These are phyloP conservation scores for Calameuta pallipes DNA, from an alignment of 2,888 invertebrate genomes.

Conservation along the genomic window DNA sequence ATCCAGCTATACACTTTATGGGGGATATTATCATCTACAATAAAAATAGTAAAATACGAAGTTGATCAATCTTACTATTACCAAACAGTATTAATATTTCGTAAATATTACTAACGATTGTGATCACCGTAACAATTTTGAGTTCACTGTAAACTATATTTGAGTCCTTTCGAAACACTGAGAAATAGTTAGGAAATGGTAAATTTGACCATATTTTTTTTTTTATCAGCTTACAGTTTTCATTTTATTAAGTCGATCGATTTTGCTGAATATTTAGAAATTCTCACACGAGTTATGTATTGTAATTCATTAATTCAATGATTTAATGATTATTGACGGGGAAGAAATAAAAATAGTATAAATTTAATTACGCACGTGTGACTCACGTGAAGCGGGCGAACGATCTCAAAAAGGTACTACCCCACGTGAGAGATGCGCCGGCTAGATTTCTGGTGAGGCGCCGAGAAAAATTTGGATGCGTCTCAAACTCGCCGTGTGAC, in stretches of 20 bases:
- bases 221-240: no score
- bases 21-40: no score
- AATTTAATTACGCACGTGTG: background rate
- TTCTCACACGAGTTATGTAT: background rate
- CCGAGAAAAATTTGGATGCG: slow-evolving; percentile 9
- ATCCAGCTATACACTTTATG: no score
- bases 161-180: no score
- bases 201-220: no score
- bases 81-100: no score
- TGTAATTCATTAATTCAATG: background rate
- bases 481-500: background rate
- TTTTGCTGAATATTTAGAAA: background rate
- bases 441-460: slow-evolving; percentile 8
- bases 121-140: no score
- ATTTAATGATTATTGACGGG: background rate
- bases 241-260: background rate
- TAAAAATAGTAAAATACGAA: no score
- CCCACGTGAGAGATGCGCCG: background rate
- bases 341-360: background rate
- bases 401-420: background rate
- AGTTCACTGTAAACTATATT: no score
- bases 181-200: no score
- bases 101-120: no score
- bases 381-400: background rate
- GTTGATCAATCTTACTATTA: no score